Percentiles rank a stretch among this genome's conserved stretches.
phyloP scores from a whole-genome alignment of 1,140 invertebrate genomes.

The Drosophila bocqueti region DNA sequence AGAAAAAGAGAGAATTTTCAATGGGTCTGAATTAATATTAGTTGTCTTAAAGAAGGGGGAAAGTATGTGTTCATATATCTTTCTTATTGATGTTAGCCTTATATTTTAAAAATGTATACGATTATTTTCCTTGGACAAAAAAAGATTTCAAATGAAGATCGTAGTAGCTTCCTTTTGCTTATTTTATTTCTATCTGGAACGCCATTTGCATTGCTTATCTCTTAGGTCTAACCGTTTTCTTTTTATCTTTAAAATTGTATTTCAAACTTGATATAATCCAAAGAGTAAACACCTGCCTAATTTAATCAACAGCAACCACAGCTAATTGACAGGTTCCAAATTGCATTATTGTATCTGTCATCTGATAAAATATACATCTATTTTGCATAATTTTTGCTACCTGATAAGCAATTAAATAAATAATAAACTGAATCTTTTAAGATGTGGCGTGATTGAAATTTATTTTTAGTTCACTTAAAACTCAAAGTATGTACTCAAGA shows the following conservation, averaged over 20 bases:
- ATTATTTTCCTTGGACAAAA: background rate
- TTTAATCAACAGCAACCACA: slow-evolving; percentile 7
- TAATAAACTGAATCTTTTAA: slow-evolving; percentile 1
- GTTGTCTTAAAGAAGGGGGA: background rate
- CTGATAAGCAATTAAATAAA: slow-evolving; percentile 30
- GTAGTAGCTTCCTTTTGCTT: background rate
- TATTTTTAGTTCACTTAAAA: slow-evolving; percentile 29
- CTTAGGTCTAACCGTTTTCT: background rate
- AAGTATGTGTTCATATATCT: background rate
- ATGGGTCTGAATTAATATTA: background rate
- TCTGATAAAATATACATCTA: slow-evolving; percentile 21
- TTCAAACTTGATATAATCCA: slow-evolving; percentile 3
- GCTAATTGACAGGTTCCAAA: slow-evolving; percentile 45
- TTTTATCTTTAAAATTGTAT: background rate
- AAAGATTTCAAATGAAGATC: background rate
- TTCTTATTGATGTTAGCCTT: background rate
- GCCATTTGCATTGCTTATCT: background rate
- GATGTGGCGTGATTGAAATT: slow-evolving; percentile 36
- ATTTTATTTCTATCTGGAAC: background rate
- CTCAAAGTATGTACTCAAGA: slow-evolving; percentile 6
- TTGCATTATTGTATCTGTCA: slow-evolving; percentile 37
- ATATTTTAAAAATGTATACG: background rate
- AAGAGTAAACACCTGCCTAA: slow-evolving; percentile 18
- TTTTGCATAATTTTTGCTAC: slow-evolving; percentile 44
- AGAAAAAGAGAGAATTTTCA: background rate